Conservation (phyloP, 2,113 vertebrate species). For the cattle (Bos taurus) region ARS-UCD2.0 NC_037344.1:40168001-40168500, state of each 20-base stretch:
- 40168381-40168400: not conserved
- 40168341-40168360: not conserved
- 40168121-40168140: slow-evolving; percentile 85
- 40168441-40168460: not conserved
- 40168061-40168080: slow-evolving; percentile 90
- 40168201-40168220: not conserved
- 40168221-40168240: not conserved
- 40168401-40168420: not conserved
- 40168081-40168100: slow-evolving; percentile 92
- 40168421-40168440: not conserved
- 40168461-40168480: not conserved
- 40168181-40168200: not conserved
- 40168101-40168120: slow-evolving; percentile 92
- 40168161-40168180: rapidly evolving
- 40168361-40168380: not conserved
- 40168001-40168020: not conserved
- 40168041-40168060: slow-evolving; percentile 91
- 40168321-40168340: not conserved
- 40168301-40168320: not conserved
- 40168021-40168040: slow-evolving; percentile 85
- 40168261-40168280: not conserved
- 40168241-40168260: not conserved
- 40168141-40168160: not conserved
- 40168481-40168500: not conserved
- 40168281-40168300: not conserved